Conservation (phyloP, 2,113 vertebrate species). For the Trichechus manatus region DNA sequence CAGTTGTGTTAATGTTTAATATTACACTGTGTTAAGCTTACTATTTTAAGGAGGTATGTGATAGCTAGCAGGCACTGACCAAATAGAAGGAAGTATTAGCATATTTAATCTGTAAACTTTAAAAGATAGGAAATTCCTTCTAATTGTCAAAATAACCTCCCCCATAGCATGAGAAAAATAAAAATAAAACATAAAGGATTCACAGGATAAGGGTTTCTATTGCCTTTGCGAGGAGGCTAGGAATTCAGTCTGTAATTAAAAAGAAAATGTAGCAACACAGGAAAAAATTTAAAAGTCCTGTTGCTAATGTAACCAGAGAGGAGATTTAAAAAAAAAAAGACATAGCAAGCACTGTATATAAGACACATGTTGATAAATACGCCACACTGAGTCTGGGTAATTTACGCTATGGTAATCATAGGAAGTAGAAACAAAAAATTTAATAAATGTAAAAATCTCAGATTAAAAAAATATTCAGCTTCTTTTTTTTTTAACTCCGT, state of each 20-base stretch:
- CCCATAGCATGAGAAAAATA: neutral
- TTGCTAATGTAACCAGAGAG: neutral
- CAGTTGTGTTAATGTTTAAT: slow-evolving; percentile 69
- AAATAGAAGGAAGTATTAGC: neutral
- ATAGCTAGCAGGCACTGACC: neutral
- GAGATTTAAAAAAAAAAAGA: neutral
- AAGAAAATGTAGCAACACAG: neutral
- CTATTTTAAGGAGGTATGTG: slow-evolving; percentile 50
- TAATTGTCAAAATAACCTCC: neutral
- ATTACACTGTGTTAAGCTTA: slow-evolving; percentile 24
- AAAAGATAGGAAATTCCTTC: neutral
- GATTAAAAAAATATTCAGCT: neutral
- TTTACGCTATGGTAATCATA: neutral
- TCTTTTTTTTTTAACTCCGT: neutral
- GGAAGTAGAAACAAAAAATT: neutral
- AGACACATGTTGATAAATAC: neutral
- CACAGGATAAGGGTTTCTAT: neutral
- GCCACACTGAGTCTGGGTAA: no score
- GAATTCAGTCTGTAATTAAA: neutral
- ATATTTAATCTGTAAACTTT: neutral
- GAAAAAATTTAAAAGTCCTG: neutral
- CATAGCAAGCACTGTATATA: neutral
- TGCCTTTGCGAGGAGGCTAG: neutral
- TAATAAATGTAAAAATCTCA: neutral
- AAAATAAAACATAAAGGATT: neutral